Base-by-base conservation (phyloP, 1,140 invertebrate species). In the Drosophila nasuta region DNA sequence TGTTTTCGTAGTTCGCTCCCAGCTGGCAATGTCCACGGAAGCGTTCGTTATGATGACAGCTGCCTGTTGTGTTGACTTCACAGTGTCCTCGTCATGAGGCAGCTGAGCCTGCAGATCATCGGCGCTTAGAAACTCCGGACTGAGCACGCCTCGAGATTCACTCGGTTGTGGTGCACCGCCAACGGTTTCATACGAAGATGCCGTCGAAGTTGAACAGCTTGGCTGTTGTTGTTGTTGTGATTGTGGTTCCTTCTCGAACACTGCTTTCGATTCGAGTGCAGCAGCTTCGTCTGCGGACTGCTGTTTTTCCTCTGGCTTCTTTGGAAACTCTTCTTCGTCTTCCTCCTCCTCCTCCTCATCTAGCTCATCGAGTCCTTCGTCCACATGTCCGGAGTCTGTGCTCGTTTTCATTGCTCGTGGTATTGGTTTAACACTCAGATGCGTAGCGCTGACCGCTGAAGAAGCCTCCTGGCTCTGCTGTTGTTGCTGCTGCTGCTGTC, bases 41-140 rank as follows among this genome's bases (percentile, higher is more conserved):
- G 95, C 94, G 81, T 95, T 95, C 0, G 95, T 95, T 1, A 95
- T 94, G 76, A 95, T 95, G 1, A 95, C 95, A 65, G 95, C 94
- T 0, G 89, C 83, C 13, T 70, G 60, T 11, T 68, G 70, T 0
- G 35, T 38, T 2, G 65, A 28, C 58, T 76, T 75, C 5, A 35
- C 51, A 5, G 45, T 15, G 6, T 76, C 75, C 25, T 89, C 88
- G 17, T 91, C 87, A 4, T 77, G 63, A 5, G 81, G 71, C 51
- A 89, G 49, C 57, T 88, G 71, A 1, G 73, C 69, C 15, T 78
- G 89, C 57, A 92, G 65, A 62, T 92, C 91, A 41, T 92, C 89
- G 52, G 91, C 87, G 56, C 91, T 92, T 4, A 91, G 64, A 41
- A 79, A 92, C 63, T 92, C 90, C 10, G 91, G 91, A 56, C 91